Base-by-base conservation (phyloP, 2,113 vertebrate genomes). In the Ancistrus triradiatus region DNA sequence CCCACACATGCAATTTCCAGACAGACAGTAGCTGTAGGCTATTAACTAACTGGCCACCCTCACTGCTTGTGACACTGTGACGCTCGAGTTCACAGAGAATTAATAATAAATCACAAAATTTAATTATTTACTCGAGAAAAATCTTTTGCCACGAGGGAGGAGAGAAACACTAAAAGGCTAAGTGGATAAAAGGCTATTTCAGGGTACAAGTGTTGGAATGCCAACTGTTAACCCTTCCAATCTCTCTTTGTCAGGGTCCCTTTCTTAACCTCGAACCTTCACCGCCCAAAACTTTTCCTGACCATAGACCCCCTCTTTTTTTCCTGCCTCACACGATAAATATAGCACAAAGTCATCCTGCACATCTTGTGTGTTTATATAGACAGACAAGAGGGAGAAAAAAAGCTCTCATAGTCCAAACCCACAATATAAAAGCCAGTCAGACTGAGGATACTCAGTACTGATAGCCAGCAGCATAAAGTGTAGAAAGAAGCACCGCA, bases 271-370 rank as follows among this genome's bases (percentile, higher is more conserved):
- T 46, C 52, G 62, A 73, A 65, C 78, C 62, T 73, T 80, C 73
- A 75, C 69, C 58, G 49, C 58, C 25, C 70, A 78, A 75, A 87
- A 84, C 77, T 79, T 86, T 84, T 88, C 86, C 82, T n/a, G 56
- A 85, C 76, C 83, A 73, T 82, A 74, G 72, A 62, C 68, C 70
- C 72, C 59, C 49, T 50, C 58, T 58, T 53, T 50, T 49, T 53
- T 44, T 57, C 28, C 68, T 76, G 51, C 67, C 77, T 81, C 74
- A 70, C 59, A 35, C 50, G 82, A 83, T 86, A 90, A 88, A 87
- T 85, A 86, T 90, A 90, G 86, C 81, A 77, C 79, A 69, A 63
- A 74, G 75, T 82, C 79, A 74, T 59, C 71, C 74, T 77, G 80
- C 76, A 80, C 58, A 73, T 71, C 74, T 7, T 70, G 57, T 73